Evolutionary conservation across 2,113 vertebrate genomes (phyloP).

Genomic region (Poicephalus gulielmi): DNA sequence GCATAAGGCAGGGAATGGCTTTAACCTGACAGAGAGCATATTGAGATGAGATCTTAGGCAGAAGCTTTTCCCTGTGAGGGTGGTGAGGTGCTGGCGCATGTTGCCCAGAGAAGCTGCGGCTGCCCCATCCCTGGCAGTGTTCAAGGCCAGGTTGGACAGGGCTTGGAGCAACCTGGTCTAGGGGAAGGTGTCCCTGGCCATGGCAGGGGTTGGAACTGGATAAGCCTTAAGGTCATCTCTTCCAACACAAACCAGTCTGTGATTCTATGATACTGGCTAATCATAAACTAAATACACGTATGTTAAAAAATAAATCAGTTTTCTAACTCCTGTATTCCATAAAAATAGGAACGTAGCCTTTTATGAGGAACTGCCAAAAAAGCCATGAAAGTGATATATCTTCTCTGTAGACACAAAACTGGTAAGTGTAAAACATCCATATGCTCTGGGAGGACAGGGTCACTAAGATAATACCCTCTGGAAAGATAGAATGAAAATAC

Average conservation of each 20-base stretch:
- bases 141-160: not conserved
- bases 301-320: not conserved
- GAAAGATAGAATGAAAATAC: not conserved
- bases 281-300: conserved; percentile 4
- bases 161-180: not conserved
- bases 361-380: not conserved
- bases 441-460: not conserved
- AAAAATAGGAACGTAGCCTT: not conserved
- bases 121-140: not conserved
- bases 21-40: not conserved
- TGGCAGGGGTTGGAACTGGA: not conserved
- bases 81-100: not conserved
- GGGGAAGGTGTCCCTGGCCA: not conserved
- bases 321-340: not conserved
- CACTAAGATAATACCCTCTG: not conserved
- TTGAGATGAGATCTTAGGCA: not conserved
- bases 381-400: not conserved
- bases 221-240: not conserved
- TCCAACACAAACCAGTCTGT: not conserved
- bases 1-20: not conserved
- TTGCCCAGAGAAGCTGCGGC: not conserved
- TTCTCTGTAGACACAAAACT: not conserved
- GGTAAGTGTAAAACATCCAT: not conserved
- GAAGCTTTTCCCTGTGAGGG: not conserved
- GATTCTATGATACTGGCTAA: not conserved